Evolutionary conservation across 2,113 vertebrate species (phyloP).

Genomic region (Pelecanus crispus): DNA sequence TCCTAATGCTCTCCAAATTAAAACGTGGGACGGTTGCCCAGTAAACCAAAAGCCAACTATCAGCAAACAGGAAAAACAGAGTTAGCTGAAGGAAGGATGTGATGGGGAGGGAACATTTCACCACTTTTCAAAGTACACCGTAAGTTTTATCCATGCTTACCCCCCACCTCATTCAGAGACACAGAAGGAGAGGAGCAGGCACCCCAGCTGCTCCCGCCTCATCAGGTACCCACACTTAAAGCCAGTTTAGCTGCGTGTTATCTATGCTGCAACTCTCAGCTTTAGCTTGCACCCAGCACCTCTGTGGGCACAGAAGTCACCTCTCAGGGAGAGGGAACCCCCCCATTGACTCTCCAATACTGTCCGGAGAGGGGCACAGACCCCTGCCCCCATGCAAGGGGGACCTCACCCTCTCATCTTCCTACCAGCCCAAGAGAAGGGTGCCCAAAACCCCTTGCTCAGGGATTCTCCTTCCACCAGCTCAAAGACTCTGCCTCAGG

Average conservation of each 20-base stretch:
- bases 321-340: not conserved
- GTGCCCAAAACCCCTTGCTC: not conserved
- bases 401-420: not conserved
- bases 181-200: not conserved
- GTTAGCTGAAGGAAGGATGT: not conserved
- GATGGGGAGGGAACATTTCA: not conserved
- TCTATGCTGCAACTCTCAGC: not conserved
- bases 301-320: rapidly evolving
- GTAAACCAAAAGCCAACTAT: not conserved
- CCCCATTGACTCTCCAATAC: no score
- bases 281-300: not conserved
- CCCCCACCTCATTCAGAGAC: rapidly evolving
- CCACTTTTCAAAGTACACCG: not conserved
- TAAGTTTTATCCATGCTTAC: rapidly evolving
- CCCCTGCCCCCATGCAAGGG: not conserved
- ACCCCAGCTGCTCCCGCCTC: not conserved
- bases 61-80: not conserved
- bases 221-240: not conserved
- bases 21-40: not conserved
- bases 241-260: not conserved
- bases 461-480: not conserved
- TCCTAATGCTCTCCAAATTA: not conserved
- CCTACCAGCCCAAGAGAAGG: not conserved
- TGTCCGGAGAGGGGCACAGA: not conserved
- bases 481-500: no score